phyloP scores from a whole-genome alignment of 2,888 invertebrate species.

The Allolobophora icterica region DNA sequence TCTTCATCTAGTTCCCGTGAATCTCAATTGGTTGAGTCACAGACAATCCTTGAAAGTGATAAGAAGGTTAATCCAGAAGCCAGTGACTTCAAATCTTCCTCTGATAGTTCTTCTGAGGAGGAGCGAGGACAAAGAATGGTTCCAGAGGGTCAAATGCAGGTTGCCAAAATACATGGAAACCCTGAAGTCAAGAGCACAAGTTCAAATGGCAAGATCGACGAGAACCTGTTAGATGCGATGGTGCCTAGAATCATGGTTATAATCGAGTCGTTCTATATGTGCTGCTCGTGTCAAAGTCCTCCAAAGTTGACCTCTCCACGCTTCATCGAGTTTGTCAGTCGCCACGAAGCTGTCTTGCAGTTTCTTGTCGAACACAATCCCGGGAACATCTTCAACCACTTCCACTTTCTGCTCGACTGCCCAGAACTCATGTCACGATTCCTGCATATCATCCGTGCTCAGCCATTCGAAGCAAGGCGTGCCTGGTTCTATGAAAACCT shows the following conservation, averaged over 20 bases:
- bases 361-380: conserved; percentile 58
- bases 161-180: not conserved
- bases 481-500: conserved; percentile 62
- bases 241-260: conserved; percentile 59
- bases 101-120: not conserved
- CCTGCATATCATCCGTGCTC: conserved; percentile 54
- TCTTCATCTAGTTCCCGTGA: not conserved
- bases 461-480: conserved; percentile 58
- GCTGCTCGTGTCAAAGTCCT: conserved; percentile 50
- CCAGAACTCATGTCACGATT: conserved; percentile 60
- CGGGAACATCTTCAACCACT: conserved; percentile 61
- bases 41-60: not conserved
- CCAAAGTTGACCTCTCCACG: conserved; percentile 53
- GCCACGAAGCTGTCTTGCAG: conserved; percentile 54
- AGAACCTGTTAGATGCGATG: conserved; percentile 54
- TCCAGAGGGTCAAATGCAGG: not conserved
- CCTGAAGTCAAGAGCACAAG: not conserved
- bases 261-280: conserved; percentile 59
- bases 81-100: not conserved
- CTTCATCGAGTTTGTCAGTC: conserved; percentile 59
- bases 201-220: conserved; percentile 36
- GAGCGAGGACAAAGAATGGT: not conserved
- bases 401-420: conserved; percentile 60
- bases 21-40: not conserved
- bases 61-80: not conserved